Conservation (phyloP, 2,888 invertebrate species). For the Pemphredon lugubris region DNA sequence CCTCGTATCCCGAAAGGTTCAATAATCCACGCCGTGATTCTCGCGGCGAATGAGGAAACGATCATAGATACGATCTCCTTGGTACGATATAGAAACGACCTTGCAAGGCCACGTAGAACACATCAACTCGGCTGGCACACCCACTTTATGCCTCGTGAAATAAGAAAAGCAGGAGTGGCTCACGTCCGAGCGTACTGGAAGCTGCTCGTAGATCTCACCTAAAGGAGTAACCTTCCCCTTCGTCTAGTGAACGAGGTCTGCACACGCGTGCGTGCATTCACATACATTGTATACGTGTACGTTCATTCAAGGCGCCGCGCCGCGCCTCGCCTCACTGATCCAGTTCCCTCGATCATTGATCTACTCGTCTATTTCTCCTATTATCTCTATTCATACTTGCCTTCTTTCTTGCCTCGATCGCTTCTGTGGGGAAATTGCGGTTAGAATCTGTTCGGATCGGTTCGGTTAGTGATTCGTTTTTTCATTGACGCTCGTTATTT, state of each 20-base stretch:
- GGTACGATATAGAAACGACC: slow-evolving; percentile 53
- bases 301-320: slow-evolving; percentile 60
- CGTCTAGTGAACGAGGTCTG: slow-evolving; percentile 41
- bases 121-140: slow-evolving; percentile 56
- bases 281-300: neutral
- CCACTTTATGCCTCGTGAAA: slow-evolving; percentile 52
- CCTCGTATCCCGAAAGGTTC: neutral
- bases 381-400: neutral
- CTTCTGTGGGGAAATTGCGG: too few relatives aligned
- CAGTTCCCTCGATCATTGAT: slow-evolving; percentile 60
- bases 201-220: slow-evolving; percentile 31
- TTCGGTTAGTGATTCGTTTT: too few relatives aligned
- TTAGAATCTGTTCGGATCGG: too few relatives aligned
- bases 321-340: slow-evolving; percentile 65
- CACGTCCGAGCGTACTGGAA: slow-evolving; percentile 36
- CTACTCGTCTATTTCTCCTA: slow-evolving; percentile 21
- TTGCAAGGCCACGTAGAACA: slow-evolving; percentile 66
- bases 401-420: neutral
- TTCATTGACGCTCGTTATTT: too few relatives aligned
- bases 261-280: neutral
- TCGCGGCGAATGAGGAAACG: neutral
- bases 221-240: slow-evolving; percentile 34
- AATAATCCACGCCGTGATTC: neutral
- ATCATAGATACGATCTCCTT: slow-evolving; percentile 33
- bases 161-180: slow-evolving; percentile 46